phyloP scores from a whole-genome alignment of 2,888 invertebrate genomes.

The Aleiodes alternator region DNA sequence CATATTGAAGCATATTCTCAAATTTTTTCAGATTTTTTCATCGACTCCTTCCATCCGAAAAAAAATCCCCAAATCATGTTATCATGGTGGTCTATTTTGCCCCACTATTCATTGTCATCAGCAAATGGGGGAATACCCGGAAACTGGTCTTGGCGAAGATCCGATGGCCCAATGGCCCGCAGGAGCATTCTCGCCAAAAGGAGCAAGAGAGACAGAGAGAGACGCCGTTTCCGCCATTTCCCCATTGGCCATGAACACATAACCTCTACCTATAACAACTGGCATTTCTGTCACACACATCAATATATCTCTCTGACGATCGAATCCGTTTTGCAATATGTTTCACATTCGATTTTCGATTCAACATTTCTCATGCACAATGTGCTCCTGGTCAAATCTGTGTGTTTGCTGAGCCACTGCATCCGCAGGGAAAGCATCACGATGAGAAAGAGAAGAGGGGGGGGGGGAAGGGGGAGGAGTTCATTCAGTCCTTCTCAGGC shows the following conservation, averaged over 20 bases:
- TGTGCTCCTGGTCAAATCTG: neutral
- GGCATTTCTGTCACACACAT: conserved; percentile 19
- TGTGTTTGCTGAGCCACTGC: conserved; percentile 35
- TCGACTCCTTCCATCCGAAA: no score
- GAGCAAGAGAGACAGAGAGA: conserved; percentile 23
- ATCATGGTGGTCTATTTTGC: no score
- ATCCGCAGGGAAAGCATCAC: conserved; percentile 21
- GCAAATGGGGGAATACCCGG: conserved; percentile 12
- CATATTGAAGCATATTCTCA: no score
- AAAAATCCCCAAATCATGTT: no score
- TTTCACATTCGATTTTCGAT: conserved; percentile 42
- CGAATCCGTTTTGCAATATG: conserved; percentile 32
- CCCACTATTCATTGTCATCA: neutral
- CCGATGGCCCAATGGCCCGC: conserved; percentile 30
- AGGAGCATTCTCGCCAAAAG: neutral
- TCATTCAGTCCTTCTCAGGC: conserved; percentile 24
- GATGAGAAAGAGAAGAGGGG: neutral
- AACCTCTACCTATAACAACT: conserved; percentile 14
- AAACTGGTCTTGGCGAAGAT: conserved; percentile 28
- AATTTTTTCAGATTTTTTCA: no score
- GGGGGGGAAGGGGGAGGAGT: neutral
- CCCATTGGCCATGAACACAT: conserved; percentile 14
- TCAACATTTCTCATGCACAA: conserved; percentile 28
- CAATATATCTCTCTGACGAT: conserved; percentile 40
- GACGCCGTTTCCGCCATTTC: conserved; percentile 3